Evolutionary conservation across 2,797 vertebrate species (phyloP).

Genomic region (Argentina silus): DNA sequence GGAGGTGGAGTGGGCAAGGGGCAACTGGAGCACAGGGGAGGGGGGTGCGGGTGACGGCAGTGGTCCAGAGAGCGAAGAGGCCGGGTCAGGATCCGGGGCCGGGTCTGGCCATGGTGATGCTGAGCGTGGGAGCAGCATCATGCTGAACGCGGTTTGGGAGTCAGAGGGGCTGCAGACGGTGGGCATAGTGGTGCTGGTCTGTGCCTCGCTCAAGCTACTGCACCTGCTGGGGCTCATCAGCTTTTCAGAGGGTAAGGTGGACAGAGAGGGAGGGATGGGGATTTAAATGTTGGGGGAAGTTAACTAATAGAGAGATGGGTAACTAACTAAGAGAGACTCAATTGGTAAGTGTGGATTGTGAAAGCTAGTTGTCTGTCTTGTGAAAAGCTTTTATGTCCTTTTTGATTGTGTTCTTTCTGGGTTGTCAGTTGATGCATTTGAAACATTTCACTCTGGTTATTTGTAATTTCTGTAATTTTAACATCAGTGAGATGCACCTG

Average conservation of each 20-base stretch:
- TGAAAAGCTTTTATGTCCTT: too few relatives aligned
- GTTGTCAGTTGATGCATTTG: too few relatives aligned
- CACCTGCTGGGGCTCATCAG: slow-evolving; percentile 98
- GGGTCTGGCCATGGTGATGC: slow-evolving; percentile 83
- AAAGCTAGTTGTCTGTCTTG: too few relatives aligned
- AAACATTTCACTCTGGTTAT: too few relatives aligned
- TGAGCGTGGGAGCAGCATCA: slow-evolving; percentile 78
- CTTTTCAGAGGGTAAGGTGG: slow-evolving; percentile 96
- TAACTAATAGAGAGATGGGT: background rate
- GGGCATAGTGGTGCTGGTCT: slow-evolving; percentile 97
- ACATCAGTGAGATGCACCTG: too few relatives aligned
- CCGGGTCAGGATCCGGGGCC: slow-evolving; percentile 52
- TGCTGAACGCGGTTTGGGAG: slow-evolving; percentile 95
- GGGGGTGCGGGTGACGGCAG: slow-evolving; percentile 58
- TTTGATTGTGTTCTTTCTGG: too few relatives aligned
- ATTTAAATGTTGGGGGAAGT: too few relatives aligned
- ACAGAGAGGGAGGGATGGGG: background rate
- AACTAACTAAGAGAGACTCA: background rate
- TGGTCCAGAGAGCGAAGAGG: slow-evolving; percentile 35
- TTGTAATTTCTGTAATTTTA: too few relatives aligned
- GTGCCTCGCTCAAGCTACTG: slow-evolving; percentile 96
- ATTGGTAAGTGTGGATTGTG: background rate
- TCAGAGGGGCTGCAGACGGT: slow-evolving; percentile 98
- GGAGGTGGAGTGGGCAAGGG: slow-evolving; percentile 65
- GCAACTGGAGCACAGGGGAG: slow-evolving; percentile 76